Percentiles rank a stretch among this genome's conserved stretches.
These are phyloP conservation scores for Poeciliopsis paucimaculata DNA, from an alignment of 2,797 vertebrate genomes.

Conservation along the genomic window DNA sequence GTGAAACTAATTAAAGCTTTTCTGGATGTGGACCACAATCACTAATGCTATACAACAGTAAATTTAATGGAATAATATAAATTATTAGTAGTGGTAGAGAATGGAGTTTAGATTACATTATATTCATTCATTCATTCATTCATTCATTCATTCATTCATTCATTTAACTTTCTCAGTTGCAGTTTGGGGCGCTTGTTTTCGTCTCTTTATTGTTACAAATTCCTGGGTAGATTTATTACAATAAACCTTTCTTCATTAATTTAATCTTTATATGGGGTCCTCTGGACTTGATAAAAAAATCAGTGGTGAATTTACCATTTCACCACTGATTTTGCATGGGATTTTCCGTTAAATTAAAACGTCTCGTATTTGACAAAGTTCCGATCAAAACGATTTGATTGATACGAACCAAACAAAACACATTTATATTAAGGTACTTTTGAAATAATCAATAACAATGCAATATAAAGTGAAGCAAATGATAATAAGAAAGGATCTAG, in stretches of 20 bases:
- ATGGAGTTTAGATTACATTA: not conserved
- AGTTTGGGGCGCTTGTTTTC: not conserved
- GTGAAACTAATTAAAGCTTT: conserved; percentile 2
- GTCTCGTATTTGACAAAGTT: not conserved
- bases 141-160: not conserved
- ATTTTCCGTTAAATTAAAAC: not conserved
- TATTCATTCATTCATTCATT: not conserved
- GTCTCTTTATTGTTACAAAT: not conserved
- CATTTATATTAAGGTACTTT: not conserved
- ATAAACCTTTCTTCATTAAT: not conserved
- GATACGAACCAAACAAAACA: not conserved
- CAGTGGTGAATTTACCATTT: too few relatives aligned
- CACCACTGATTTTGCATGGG: not conserved
- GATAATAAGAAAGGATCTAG: not conserved
- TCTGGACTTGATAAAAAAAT: too few relatives aligned
- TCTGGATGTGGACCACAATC: too few relatives aligned
- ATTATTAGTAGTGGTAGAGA: not conserved
- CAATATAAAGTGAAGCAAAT: not conserved
- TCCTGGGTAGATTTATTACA: not conserved
- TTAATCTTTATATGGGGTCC: not conserved
- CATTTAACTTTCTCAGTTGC: not conserved
- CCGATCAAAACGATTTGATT: not conserved
- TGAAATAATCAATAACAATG: not conserved
- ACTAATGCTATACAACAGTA: not conserved
- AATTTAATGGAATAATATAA: not conserved